Evolutionary conservation across 35 echinoderm and acorn worm genomes (phyloP).

Genomic region (Lytechinus variegatus): DNA sequence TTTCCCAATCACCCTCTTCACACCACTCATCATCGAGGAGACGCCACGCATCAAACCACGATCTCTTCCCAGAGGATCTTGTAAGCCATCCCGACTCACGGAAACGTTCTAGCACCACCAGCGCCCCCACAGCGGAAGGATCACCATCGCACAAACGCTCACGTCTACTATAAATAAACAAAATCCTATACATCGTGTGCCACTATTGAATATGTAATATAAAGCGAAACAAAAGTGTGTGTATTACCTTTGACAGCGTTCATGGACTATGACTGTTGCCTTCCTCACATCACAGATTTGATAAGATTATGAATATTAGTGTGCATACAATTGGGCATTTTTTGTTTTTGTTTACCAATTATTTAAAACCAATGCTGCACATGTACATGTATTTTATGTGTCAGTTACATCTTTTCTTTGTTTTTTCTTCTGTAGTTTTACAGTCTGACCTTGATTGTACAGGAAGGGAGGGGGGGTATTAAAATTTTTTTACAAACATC

Average conservation of each 20-base stretch:
- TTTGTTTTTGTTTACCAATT: not conserved
- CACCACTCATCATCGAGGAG: slow-evolving; percentile 70
- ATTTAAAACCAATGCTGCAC: not conserved
- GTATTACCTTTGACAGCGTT: not conserved
- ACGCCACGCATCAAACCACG: slow-evolving; percentile 55
- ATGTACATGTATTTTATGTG: not conserved
- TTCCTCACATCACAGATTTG: not conserved
- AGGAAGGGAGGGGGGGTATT: too few relatives aligned
- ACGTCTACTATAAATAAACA: slow-evolving; percentile 53
- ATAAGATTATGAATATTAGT: not conserved
- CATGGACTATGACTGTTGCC: slow-evolving; percentile 9
- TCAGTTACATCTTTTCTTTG: not conserved
- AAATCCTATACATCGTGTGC: not conserved
- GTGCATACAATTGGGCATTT: slow-evolving; percentile 9
- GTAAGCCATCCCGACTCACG: slow-evolving; percentile 64
- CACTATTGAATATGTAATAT: not conserved
- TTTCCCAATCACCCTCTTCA: slow-evolving; percentile 83
- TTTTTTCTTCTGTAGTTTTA: not conserved
- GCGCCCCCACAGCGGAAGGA: slow-evolving; percentile 52
- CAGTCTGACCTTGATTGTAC: too few relatives aligned
- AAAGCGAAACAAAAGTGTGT: not conserved
- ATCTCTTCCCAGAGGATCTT: slow-evolving; percentile 70
- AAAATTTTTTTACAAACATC: too few relatives aligned
- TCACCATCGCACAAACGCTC: slow-evolving; percentile 70
- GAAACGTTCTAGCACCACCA: slow-evolving; percentile 54